Conservation (phyloP, 2,888 invertebrate species). For the Phorcus lineatus region DNA sequence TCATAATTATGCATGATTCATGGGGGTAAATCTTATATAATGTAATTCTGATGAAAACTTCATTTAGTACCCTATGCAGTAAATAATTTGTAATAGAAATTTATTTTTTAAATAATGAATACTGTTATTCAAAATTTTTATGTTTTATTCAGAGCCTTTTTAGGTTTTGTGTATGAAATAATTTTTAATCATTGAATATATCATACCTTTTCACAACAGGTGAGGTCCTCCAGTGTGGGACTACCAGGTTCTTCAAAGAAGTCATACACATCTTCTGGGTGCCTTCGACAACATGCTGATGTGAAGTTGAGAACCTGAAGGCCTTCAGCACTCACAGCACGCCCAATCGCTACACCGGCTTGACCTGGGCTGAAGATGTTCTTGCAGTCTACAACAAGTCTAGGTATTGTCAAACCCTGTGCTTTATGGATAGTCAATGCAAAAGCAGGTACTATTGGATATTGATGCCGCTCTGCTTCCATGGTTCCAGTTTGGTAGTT, state of each 20-base stretch:
- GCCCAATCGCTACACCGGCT: constrained; percentile 35
- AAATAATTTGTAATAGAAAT: too few species aligned
- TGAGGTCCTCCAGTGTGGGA: background rate
- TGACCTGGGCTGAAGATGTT: constrained; percentile 34
- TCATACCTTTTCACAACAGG: background rate
- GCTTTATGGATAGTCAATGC: background rate
- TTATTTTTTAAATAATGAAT: too few species aligned
- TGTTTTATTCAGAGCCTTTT: too few species aligned
- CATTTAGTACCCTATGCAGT: too few species aligned
- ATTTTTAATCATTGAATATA: too few species aligned
- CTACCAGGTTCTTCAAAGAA: background rate
- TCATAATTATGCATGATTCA: too few species aligned
- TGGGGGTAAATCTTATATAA: too few species aligned
- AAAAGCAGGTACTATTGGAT: background rate
- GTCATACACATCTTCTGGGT: background rate
- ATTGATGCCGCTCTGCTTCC: background rate
- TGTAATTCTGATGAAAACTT: too few species aligned
- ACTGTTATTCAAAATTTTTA: too few species aligned
- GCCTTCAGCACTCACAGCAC: constrained; percentile 23
- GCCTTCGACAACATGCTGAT: background rate
- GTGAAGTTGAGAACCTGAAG: background rate
- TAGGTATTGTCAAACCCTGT: background rate
- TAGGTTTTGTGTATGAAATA: too few species aligned
- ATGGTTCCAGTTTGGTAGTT: too few species aligned
- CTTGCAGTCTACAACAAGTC: constrained; percentile 27